Conservation (phyloP, 2,797 vertebrate genomes). For the Myiotriccus ornatus region DNA sequence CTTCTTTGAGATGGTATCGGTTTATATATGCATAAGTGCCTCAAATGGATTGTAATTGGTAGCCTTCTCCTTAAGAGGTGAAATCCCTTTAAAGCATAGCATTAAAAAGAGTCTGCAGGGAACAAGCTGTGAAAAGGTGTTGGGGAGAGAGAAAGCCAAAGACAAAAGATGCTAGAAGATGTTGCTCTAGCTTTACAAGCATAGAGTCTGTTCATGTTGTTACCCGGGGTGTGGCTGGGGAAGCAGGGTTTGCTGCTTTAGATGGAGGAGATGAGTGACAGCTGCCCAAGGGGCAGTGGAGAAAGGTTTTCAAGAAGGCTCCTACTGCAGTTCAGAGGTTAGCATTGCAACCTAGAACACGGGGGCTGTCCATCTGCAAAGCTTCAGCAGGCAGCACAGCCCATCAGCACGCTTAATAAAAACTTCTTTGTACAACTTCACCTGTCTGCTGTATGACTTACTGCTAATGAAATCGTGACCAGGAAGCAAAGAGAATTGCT, state of each 20-base stretch:
- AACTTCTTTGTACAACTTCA: constrained; percentile 23
- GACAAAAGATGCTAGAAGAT: neutral
- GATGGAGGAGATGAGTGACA: neutral
- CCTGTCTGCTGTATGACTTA: constrained; percentile 18
- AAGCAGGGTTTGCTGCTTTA: neutral
- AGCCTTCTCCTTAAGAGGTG: neutral
- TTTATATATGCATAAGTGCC: neutral
- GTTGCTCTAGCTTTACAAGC: neutral
- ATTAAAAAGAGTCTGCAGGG: neutral
- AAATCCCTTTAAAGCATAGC: neutral
- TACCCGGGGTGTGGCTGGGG: neutral
- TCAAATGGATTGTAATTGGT: neutral
- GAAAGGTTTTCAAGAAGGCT: neutral
- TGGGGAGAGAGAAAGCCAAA: neutral
- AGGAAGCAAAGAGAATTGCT: constrained; percentile 36
- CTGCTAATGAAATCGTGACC: neutral
- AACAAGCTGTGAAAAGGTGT: neutral
- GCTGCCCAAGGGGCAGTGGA: neutral
- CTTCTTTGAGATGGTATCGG: neutral
- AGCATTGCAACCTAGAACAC: neutral
- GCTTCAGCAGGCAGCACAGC: neutral
- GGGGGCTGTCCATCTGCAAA: neutral
- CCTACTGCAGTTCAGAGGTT: neutral
- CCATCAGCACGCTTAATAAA: neutral
- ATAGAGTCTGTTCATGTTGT: rapidly evolving